Base-by-base conservation (phyloP, 2,888 invertebrate species). In the Eulithis testata region DNA sequence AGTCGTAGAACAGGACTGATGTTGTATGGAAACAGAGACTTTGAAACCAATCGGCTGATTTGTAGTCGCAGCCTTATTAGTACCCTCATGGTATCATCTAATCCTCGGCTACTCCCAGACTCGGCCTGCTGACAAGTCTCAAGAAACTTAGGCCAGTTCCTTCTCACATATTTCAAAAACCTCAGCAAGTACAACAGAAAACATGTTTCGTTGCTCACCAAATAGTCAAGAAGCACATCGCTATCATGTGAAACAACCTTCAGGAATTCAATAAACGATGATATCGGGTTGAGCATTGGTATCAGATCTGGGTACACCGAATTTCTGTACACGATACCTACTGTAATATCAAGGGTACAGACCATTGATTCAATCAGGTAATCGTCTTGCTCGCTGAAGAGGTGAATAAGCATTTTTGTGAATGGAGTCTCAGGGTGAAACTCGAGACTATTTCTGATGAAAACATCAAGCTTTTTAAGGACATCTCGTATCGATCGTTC, bases 321-420 rank as follows among this genome's bases (percentile, higher is more conserved):
- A 79, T 97, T 96, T 58, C 97, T 94, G 82, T 97, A 96, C 36
- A 96, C 96, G 63, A 98, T 95, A 49, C 97, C 97, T 31, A 96
- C 96, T 0, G 97, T 97, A 53, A 98, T 97, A 85, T 98, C 98
- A 56, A 98, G 88, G 45, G 97, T 97, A 84, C 98, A 98, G 7
- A 98, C 97, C 97, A 98, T 97, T 3, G 97, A 96, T 91, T 98
- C 98, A 65, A 98, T 97, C 75, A 98, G 90, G 79, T 97, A 97
- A 87, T 98, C 98, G 81, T 98, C 98, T 85, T 98, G 98, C 87
- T 98, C 97, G 76, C 96, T 96, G 80, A 98, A 98, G 64, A 98
- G 90, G 84, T 97, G 97, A 65, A 98, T 96, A 58, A 98, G 94
- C 94, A 98, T 97, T 88, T 97, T 97, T 0, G 97, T 97, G 73